Percentiles rank a stretch among this genome's conserved stretches.
phyloP scores from a whole-genome alignment of 2,888 invertebrate species.

The Troides helena region DNA sequence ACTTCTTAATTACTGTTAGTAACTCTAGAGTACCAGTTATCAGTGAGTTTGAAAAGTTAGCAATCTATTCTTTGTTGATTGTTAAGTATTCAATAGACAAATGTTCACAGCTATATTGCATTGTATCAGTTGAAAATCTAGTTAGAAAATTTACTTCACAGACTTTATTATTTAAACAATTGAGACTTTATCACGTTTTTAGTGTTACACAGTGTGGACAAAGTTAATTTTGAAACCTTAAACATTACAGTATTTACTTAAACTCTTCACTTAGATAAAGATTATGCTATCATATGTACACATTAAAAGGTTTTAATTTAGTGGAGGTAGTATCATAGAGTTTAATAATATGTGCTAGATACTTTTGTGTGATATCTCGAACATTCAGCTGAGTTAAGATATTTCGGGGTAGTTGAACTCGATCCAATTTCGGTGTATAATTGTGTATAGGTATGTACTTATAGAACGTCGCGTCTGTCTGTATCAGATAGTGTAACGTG shows the following conservation, averaged over 20 bases:
- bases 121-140: too few relatives aligned
- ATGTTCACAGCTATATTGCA: too few relatives aligned
- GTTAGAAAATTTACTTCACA: too few relatives aligned
- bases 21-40: slow-evolving; percentile 15
- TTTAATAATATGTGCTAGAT: neutral
- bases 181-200: neutral
- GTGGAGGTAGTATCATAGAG: neutral
- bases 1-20: slow-evolving; percentile 24
- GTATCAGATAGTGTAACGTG: neutral
- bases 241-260: neutral
- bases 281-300: neutral
- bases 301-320: neutral
- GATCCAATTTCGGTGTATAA: neutral
- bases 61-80: slow-evolving; percentile 7
- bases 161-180: neutral
- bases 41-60: neutral
- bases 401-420: neutral
- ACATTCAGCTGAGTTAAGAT: neutral
- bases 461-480: neutral
- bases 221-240: neutral
- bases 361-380: neutral
- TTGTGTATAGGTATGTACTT: neutral
- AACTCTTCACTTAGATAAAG: neutral
- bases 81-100: slow-evolving; percentile 3
- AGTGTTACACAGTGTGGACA: too few relatives aligned